Percentiles rank a stretch among this genome's conserved stretches.
Evolutionary conservation across 2,113 vertebrate genomes (phyloP).

Genomic region (Aegotheles bennettii): DNA sequence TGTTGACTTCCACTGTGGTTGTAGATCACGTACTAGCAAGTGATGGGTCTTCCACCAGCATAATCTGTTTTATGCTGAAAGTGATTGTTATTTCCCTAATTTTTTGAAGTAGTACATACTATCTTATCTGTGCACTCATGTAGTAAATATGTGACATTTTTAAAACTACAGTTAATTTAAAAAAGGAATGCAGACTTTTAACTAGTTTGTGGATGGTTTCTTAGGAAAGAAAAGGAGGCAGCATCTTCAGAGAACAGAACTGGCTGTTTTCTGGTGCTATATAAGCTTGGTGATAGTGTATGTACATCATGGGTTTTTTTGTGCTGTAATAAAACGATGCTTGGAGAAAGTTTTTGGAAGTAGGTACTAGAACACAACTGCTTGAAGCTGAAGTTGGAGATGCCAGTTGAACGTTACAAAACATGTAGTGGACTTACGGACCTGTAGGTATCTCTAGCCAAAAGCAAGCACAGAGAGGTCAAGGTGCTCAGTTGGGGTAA

Average conservation of each 20-base stretch:
- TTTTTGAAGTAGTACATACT: background rate
- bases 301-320: background rate
- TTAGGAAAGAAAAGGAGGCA: background rate
- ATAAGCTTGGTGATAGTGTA: background rate
- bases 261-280: background rate
- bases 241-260: background rate
- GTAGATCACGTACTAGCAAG: background rate
- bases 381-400: background rate
- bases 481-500: background rate
- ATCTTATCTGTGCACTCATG: background rate
- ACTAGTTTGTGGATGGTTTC: background rate
- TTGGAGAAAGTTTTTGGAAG: background rate
- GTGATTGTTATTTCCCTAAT: background rate
- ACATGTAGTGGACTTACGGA: background rate
- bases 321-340: background rate
- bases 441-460: background rate
- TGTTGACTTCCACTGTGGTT: background rate
- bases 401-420: background rate
- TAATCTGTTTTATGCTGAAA: slow-evolving; percentile 1
- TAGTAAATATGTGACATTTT: background rate
- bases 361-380: background rate
- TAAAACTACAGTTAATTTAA: background rate
- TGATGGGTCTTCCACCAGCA: background rate
- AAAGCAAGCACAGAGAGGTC: background rate
- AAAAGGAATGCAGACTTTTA: background rate